phyloP scores from a whole-genome alignment of 2,888 invertebrate species.

The Hecatera dysodea region DNA sequence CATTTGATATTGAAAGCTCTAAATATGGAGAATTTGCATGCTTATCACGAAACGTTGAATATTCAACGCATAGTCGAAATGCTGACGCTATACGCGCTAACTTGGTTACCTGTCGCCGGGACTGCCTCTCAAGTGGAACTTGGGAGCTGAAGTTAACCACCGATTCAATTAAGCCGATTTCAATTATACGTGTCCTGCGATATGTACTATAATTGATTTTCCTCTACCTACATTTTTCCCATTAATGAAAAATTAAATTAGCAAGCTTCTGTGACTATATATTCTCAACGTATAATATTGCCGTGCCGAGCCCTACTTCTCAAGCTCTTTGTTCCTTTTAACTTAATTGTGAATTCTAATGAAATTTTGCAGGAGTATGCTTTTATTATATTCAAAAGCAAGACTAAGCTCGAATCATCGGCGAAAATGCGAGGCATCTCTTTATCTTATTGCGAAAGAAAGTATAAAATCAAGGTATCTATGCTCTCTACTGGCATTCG shows the following conservation, averaged over 20 bases:
- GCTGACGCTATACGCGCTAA: slow-evolving; percentile 66
- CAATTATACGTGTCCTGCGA: slow-evolving; percentile 54
- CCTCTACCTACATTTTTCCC: slow-evolving; percentile 15
- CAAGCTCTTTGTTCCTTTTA: slow-evolving; percentile 37
- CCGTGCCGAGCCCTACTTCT: slow-evolving; percentile 22
- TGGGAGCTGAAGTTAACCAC: slow-evolving; percentile 62
- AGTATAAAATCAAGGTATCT: neutral
- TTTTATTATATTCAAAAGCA: slow-evolving; percentile 36
- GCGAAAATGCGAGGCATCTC: slow-evolving; percentile 19
- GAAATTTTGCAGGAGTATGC: slow-evolving; percentile 44
- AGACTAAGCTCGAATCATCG: slow-evolving; percentile 20
- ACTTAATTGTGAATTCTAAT: slow-evolving; percentile 51
- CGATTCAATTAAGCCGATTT: slow-evolving; percentile 69
- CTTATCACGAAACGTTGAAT: slow-evolving; percentile 68
- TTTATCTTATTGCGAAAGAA: neutral
- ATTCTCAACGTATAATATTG: slow-evolving; percentile 18
- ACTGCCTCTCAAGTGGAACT: slow-evolving; percentile 65
- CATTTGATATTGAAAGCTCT: slow-evolving; percentile 36
- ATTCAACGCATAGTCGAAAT: slow-evolving; percentile 71
- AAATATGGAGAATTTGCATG: slow-evolving; percentile 55
- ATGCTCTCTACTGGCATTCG: neutral
- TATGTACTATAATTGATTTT: slow-evolving; percentile 62
- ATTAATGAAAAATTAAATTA: slow-evolving; percentile 38
- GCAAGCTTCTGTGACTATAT: slow-evolving; percentile 25
- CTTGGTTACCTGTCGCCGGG: slow-evolving; percentile 69